Evolutionary conservation across 1,140 invertebrate species (phyloP), one percentile per base, ranked within the genome.

Genomic region (Cyphomyrmex costatus): DNA sequence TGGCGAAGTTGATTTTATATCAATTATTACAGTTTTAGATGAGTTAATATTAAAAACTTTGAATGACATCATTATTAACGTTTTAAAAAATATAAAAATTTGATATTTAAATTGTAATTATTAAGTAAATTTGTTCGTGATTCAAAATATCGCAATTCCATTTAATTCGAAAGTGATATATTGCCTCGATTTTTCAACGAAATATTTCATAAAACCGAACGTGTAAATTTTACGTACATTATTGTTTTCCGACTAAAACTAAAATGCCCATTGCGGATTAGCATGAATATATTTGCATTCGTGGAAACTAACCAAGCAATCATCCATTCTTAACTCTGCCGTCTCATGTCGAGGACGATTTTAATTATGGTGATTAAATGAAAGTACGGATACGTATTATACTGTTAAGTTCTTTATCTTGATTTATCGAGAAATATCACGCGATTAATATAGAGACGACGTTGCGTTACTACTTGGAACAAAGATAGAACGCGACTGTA

Each of bases 391-490:
- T 58, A 56, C n/a, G 10, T 36, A 16, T 56, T 10, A 14, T 49
- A 16, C 5, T 63, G 27, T 19, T 53, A 14, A 27, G 33, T 68
- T 73, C 12, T 24, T 83, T 73, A 30, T 61, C 53, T 60, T 42
- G 36, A 74, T 83, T 74, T 73, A 49, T 24, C 53, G 53, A 30
- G 10, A n/a, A 70, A 56, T 70, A 33, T 60, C 79, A 46, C 24
- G 24, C 27, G 24, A 19, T 21, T 53, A 42, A 46, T 30, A 73
- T n/a, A n/a, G n/a, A n/a, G n/a, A n/a, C n/a, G n/a, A n/a, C 66
- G 24, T 42, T n/a, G 24, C 36, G 16, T 79, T 30, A 14, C 33
- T 14, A 30, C 36, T 60, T 7, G 68, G 33, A 46, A 30, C 36
- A n/a, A 21, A 73, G 36, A 24, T 24, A 30, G 12, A 46, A 46